These are phyloP conservation scores for Lottia gigantea DNA, from an alignment of 2,888 invertebrate species.

Conservation along the genomic window DNA sequence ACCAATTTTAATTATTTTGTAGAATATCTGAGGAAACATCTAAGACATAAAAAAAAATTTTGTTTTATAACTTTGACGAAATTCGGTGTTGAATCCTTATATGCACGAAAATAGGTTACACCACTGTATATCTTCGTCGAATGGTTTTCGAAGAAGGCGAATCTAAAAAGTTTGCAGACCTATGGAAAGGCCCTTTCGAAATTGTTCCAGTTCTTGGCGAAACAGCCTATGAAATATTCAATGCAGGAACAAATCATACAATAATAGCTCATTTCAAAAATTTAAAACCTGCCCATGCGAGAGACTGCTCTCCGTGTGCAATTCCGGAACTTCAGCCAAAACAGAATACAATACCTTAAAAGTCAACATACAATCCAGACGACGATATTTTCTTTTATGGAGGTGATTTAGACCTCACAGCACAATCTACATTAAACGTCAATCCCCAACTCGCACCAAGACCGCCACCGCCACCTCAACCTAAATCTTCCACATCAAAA, in stretches of 20 bases:
- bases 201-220: background rate
- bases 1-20: too few species aligned
- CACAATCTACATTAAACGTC: too few species aligned
- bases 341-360: background rate
- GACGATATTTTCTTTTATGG: background rate
- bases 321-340: background rate
- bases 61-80: too few species aligned
- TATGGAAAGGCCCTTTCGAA: background rate
- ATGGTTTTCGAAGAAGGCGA: background rate
- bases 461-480: background rate
- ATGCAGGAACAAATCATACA: background rate
- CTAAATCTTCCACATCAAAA: background rate
- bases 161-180: constrained; percentile 1
- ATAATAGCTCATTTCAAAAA: background rate
- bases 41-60: too few species aligned
- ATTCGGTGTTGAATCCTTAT: too few species aligned
- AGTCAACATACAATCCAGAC: background rate
- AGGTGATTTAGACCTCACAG: too few species aligned
- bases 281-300: background rate
- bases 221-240: background rate
- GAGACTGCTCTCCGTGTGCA: background rate
- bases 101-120: too few species aligned
- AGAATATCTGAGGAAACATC: too few species aligned
- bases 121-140: background rate
- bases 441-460: background rate